A percentile compares a stretch with the other conserved stretches of the same genome.
Evolutionary conservation across 2,888 invertebrate species (phyloP).

Genomic region (Oscheius sp.): DNA sequence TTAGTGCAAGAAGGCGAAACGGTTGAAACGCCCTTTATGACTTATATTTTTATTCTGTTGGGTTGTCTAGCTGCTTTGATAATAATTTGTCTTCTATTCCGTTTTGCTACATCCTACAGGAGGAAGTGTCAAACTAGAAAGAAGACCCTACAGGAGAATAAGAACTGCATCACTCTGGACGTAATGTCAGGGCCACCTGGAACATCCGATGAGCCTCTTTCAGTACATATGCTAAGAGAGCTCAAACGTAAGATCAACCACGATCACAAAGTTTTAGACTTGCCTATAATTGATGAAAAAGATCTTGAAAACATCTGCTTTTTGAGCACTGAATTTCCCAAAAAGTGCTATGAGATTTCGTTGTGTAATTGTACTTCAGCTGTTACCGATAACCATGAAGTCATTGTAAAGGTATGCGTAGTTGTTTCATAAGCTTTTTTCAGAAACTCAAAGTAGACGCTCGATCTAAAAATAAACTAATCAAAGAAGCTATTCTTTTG

Average conservation of each 20-base stretch:
- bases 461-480: slow-evolving; percentile 85
- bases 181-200: slow-evolving; percentile 45
- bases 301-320: slow-evolving; percentile 2
- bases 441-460: not conserved
- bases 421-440: not conserved
- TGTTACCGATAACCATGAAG: not conserved
- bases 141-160: slow-evolving; percentile 44
- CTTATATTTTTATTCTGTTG: slow-evolving; percentile 1
- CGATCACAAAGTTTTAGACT: not conserved
- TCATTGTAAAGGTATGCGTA: not conserved
- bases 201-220: slow-evolving; percentile 30
- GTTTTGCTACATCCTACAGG: slow-evolving; percentile 20
- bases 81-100: slow-evolving; percentile 35
- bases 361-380: not conserved
- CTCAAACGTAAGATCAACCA: slow-evolving; percentile 45
- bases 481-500: slow-evolving; percentile 96
- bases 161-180: slow-evolving; percentile 59
- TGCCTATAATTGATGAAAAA: not conserved
- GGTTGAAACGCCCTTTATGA: not conserved
- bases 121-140: slow-evolving; percentile 33
- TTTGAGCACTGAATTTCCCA: not conserved
- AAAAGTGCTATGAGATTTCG: not conserved
- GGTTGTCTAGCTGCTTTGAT: slow-evolving; percentile 33
- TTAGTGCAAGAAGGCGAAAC: slow-evolving; percentile 2
- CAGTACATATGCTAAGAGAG: slow-evolving; percentile 43